phyloP scores from a whole-genome alignment of 2,888 invertebrate species.

The Entomobrya multifasciata region DNA sequence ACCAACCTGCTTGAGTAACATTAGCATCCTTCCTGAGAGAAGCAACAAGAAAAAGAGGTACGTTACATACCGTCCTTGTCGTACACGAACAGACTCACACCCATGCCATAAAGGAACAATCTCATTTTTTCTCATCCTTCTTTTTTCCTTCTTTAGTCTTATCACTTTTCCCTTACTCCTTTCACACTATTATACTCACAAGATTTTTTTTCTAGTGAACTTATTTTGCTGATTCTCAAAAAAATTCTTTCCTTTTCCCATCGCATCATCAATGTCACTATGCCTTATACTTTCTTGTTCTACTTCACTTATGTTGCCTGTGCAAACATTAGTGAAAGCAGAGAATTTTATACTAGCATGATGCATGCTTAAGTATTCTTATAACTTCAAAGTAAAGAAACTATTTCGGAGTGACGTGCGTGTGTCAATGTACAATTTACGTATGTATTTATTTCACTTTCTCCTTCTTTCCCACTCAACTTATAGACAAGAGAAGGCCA shows the following conservation, averaged over 20 bases:
- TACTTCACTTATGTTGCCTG: not conserved
- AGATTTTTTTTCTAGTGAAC: too few relatives aligned
- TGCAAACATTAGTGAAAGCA: conserved; percentile 23
- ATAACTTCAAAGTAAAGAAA: not conserved
- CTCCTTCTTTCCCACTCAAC: not conserved
- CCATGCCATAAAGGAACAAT: not conserved
- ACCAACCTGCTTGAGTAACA: not conserved
- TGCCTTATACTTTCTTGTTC: not conserved
- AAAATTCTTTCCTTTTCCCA: not conserved
- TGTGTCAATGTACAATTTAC: not conserved
- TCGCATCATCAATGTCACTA: conserved; percentile 6
- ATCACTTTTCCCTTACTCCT: not conserved
- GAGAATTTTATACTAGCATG: too few relatives aligned
- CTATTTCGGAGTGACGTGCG: not conserved
- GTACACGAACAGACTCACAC: not conserved
- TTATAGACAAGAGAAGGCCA: not conserved
- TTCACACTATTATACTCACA: too few relatives aligned
- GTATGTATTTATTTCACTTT: conserved; percentile 28
- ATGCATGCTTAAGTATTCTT: not conserved
- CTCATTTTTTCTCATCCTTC: not conserved
- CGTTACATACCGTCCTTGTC: too few relatives aligned
- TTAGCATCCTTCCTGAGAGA: not conserved
- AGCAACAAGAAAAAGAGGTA: not conserved
- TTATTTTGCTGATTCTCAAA: conserved; percentile 26
- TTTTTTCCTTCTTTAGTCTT: not conserved